phyloP scores from a whole-genome alignment of 2,797 vertebrate species.

The Pangasius krempfi region DNA sequence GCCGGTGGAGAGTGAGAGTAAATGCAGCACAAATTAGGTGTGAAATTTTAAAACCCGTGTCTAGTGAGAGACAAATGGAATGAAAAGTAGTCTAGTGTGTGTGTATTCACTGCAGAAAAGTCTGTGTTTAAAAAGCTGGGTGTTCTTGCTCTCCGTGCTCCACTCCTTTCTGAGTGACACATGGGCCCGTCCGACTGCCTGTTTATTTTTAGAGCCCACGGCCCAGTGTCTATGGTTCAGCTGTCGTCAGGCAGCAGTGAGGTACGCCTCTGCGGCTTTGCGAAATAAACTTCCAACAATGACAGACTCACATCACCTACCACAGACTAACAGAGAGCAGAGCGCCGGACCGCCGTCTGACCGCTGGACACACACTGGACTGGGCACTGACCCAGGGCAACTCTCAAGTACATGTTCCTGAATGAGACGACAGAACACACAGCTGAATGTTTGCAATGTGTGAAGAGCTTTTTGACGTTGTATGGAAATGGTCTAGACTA shows the following conservation, averaged over 20 bases:
- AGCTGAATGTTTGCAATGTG: constrained; percentile 10
- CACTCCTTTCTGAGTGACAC: constrained; percentile 56
- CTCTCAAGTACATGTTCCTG: not conserved
- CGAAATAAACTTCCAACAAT: constrained; percentile 60
- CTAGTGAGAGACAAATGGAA: constrained; percentile 22
- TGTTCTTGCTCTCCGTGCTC: constrained; percentile 43
- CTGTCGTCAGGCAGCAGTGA: constrained; percentile 62
- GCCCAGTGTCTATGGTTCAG: constrained; percentile 60
- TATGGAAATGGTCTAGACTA: constrained; percentile 16
- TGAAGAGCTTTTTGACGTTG: not conserved
- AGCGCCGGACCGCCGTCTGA: constrained; percentile 34
- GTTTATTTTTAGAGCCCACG: constrained; percentile 70
- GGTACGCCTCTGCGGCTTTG: constrained; percentile 59
- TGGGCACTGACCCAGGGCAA: constrained; percentile 16
- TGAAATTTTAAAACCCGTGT: constrained; percentile 22
- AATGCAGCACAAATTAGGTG: constrained; percentile 25
- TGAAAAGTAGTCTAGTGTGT: constrained; percentile 33
- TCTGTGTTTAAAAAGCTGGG: constrained; percentile 53
- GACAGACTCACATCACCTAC: constrained; percentile 58
- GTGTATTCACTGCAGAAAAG: constrained; percentile 27
- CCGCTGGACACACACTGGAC: constrained; percentile 34
- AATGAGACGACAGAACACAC: constrained; percentile 9
- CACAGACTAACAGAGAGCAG: constrained; percentile 50
- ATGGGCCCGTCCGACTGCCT: constrained; percentile 53
- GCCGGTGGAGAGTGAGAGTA: not conserved